These are phyloP conservation scores for Solenodon paradoxus DNA, from an alignment of 2,113 vertebrate genomes.

Conservation along the genomic window DNA sequence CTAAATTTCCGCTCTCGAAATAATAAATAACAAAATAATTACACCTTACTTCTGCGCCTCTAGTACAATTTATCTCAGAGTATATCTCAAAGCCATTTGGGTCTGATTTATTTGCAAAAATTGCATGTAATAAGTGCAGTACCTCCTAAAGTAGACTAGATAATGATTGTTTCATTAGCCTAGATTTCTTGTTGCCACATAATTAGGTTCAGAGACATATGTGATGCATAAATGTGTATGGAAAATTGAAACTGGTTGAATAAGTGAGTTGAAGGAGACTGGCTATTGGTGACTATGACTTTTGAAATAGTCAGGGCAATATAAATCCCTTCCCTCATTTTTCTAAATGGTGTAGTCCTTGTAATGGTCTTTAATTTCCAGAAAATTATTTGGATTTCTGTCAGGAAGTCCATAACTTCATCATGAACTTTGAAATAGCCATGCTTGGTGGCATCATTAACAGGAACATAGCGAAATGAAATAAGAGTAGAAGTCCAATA, in stretches of 20 bases:
- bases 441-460: not conserved
- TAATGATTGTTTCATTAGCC: not conserved
- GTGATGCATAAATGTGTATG: not conserved
- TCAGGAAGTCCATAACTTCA: not conserved
- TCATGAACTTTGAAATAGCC: not conserved
- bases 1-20: not conserved
- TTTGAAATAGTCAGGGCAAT: not conserved
- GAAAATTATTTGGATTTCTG: not conserved
- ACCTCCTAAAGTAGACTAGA: not conserved
- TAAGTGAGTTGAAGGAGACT: not conserved
- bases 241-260: not conserved
- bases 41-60: not conserved
- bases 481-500: not conserved
- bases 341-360: not conserved
- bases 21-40: not conserved
- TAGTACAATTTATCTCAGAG: not conserved
- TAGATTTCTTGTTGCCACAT: not conserved
- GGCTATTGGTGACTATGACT: not conserved
- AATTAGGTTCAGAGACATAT: not conserved
- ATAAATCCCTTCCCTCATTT: not conserved
- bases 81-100: not conserved
- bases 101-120: not conserved
- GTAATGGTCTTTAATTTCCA: not conserved
- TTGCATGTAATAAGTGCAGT: rapidly evolving
- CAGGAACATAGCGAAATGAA: not conserved